Evolutionary conservation across 1,140 invertebrate species (phyloP).

Genomic region (Leguminivora glycinivorella): DNA sequence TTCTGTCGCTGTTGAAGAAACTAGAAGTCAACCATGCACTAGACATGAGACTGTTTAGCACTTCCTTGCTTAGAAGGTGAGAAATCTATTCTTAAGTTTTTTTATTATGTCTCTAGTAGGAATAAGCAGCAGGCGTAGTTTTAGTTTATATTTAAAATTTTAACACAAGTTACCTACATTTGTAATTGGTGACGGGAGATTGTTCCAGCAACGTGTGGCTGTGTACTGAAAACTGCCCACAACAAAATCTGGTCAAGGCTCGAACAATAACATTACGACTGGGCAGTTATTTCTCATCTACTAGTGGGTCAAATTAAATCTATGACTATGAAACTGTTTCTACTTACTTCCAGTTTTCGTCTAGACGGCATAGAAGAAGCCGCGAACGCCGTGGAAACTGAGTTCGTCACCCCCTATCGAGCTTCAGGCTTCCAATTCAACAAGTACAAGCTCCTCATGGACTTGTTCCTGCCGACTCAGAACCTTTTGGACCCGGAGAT

Average conservation of each 20-base stretch:
- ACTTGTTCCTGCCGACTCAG: slow-evolving; percentile 80
- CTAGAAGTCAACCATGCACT: slow-evolving; percentile 72
- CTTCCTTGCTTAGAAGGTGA: slow-evolving; percentile 79
- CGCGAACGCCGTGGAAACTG: slow-evolving; percentile 63
- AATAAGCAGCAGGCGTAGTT: too few relatives aligned
- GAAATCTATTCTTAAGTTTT: not conserved
- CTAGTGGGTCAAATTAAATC: too few relatives aligned
- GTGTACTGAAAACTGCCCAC: too few relatives aligned
- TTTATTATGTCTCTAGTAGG: too few relatives aligned
- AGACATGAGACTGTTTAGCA: slow-evolving; percentile 75
- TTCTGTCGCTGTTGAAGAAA: slow-evolving; percentile 79
- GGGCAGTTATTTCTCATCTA: too few relatives aligned
- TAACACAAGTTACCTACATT: too few relatives aligned
- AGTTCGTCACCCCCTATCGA: slow-evolving; percentile 79
- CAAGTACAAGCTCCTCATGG: slow-evolving; percentile 80
- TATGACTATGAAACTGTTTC: too few relatives aligned
- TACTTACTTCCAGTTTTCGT: slow-evolving; percentile 78
- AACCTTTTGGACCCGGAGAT: slow-evolving; percentile 67
- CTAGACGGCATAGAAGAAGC: slow-evolving; percentile 82
- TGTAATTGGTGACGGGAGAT: too few relatives aligned
- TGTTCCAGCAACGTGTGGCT: too few relatives aligned
- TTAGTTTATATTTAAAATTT: too few relatives aligned
- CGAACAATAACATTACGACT: too few relatives aligned
- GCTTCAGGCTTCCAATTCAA: slow-evolving; percentile 81
- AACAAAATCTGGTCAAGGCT: too few relatives aligned